phyloP scores from a whole-genome alignment of 2,888 invertebrate genomes.

The Thalpophila matura region DNA sequence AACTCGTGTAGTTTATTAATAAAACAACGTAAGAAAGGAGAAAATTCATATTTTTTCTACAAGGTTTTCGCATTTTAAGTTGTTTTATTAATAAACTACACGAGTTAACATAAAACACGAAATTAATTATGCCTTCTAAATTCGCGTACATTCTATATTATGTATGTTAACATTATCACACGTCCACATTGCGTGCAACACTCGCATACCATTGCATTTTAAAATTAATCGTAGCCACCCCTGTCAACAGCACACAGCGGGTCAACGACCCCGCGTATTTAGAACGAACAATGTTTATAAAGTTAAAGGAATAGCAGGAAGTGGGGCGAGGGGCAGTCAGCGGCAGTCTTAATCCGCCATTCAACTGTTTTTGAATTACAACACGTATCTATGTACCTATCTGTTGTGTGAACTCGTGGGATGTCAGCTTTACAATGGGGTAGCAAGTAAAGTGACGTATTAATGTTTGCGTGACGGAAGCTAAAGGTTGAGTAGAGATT shows the following conservation, averaged over 20 bases:
- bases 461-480: slow-evolving; percentile 49
- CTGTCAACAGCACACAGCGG: slow-evolving; percentile 79
- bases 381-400: slow-evolving; percentile 30
- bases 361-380: slow-evolving; percentile 66
- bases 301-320: slow-evolving; percentile 79
- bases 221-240: slow-evolving; percentile 87
- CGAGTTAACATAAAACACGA: slow-evolving; percentile 2
- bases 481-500: slow-evolving; percentile 39
- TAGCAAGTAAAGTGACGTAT: slow-evolving; percentile 40
- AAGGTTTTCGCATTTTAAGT: background rate
- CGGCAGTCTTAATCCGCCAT: slow-evolving; percentile 64
- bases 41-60: no score
- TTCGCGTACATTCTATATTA: slow-evolving; percentile 46
- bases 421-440: slow-evolving; percentile 40
- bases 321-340: slow-evolving; percentile 74
- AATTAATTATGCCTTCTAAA: slow-evolving; percentile 23
- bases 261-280: slow-evolving; percentile 86
- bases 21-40: background rate
- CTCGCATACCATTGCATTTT: slow-evolving; percentile 84
- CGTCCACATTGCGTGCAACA: slow-evolving; percentile 76
- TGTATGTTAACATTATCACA: slow-evolving; percentile 61
- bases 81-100: slow-evolving; percentile 1
- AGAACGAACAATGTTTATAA: slow-evolving; percentile 84
- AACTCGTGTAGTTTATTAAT: slow-evolving; percentile 1
- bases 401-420: slow-evolving; percentile 17